Base-by-base conservation (phyloP, 2,113 vertebrate genomes). In the Mesitornis unicolor region DNA sequence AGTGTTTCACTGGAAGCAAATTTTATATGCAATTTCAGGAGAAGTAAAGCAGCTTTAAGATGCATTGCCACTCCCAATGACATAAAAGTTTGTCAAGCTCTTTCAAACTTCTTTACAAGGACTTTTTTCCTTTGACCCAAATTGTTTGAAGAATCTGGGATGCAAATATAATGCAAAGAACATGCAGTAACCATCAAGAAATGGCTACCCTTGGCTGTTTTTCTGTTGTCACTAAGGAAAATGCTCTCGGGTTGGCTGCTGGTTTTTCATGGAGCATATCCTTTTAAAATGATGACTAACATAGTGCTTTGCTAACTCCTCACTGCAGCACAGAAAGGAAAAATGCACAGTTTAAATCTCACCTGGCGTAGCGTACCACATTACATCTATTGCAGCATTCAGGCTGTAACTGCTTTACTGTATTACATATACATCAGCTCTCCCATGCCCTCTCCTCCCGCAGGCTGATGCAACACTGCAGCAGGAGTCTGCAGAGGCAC, bases 191-290 rank as follows among this genome's bases (percentile, higher is more conserved):
- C 40, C 40, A 22, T 18, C 17, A 21, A 29, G 71, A 60, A 36
- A 40, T 5, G 13, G 21, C 25, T 42, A 9, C 18, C 40, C 29
- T 33, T 19, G 33, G n/a, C 25, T 17, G 9, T 17, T 51, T 42
- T 63, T 42, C 43, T 53, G 43, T 12, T 24, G 24, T 10, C 48
- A 8, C 29, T 15, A 36, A 7, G 13, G 42, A 47, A 16, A 38
- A n/a, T 3, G 33, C 42, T 38, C n/a, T 51, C 33, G 29, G 54
- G 15, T 61, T 68, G 40, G n/a, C 53, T 12, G 29, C 19, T 43
- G 29, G 1, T 47, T 57, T 47, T 26, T 45, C 64, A 16, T 0
- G 25, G 14, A 67, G 25, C 38, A 42, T 25, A 8, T 0, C 1
- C 33, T 78, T 60, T 87, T 40, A 3, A 60, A 75, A 57, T 11